Evolutionary conservation across 2,797 vertebrate genomes (phyloP).

Genomic region (Coilia nasus): DNA sequence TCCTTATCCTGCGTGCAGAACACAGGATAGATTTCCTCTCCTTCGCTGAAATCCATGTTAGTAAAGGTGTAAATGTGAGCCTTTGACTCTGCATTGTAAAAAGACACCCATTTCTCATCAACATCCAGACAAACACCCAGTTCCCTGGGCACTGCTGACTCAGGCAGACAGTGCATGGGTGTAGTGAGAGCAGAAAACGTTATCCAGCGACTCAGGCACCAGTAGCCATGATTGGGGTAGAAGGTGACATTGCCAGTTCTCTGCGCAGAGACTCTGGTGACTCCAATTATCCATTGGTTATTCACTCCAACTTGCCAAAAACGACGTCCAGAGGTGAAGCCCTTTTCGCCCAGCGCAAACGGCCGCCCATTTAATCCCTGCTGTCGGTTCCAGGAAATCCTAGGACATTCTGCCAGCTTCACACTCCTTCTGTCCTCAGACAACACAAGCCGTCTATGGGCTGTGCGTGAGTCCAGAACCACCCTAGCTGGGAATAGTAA

Average conservation of each 20-base stretch:
- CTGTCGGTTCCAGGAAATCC: not conserved
- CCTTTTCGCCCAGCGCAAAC: not conserved
- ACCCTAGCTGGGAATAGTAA: not conserved
- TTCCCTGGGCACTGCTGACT: not conserved
- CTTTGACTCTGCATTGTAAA: conserved; percentile 12
- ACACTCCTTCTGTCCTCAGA: conserved; percentile 17
- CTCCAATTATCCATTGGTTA: conserved; percentile 3
- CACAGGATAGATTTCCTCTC: conserved; percentile 22
- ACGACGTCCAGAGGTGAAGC: conserved; percentile 22
- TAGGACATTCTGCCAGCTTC: not conserved
- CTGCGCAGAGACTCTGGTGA: conserved; percentile 17
- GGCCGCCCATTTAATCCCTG: not conserved
- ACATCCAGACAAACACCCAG: conserved; percentile 25
- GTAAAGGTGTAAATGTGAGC: conserved; percentile 20
- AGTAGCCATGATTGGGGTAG: conserved; percentile 11
- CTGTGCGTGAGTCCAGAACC: conserved; percentile 18
- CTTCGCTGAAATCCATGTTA: conserved; percentile 10
- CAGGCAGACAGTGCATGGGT: not conserved
- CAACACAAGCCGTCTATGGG: not conserved
- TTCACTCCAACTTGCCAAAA: conserved; percentile 27
- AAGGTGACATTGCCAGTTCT: not conserved
- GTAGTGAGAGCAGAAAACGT: not conserved
- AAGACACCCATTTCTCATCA: conserved; percentile 20
- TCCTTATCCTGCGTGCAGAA: conserved; percentile 13
- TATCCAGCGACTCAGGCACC: conserved; percentile 5